Evolutionary conservation across 1,140 invertebrate species (phyloP).

Genomic region (Dendroctonus valens): DNA sequence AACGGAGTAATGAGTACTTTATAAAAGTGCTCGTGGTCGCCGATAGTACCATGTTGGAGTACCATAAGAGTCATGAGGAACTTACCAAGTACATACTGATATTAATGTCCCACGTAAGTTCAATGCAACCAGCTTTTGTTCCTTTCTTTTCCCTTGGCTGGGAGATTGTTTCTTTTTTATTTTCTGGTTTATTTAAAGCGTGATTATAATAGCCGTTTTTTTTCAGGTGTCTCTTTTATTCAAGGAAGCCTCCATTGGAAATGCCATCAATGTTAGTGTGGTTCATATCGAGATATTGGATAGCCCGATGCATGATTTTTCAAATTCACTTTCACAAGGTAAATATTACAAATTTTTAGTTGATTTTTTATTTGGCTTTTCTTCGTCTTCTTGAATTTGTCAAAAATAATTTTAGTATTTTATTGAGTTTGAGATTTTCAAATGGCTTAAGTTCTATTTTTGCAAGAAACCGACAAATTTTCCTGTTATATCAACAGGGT

Average conservation of each 20-base stretch:
- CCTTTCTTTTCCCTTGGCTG: background rate
- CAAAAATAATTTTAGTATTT: too few species aligned
- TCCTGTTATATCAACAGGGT: background rate
- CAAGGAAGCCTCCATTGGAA: constrained; percentile 77
- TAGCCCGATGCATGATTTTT: constrained; percentile 46
- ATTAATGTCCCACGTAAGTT: constrained; percentile 74
- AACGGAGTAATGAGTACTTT: constrained; percentile 57
- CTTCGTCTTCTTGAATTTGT: too few species aligned
- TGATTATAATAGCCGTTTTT: background rate
- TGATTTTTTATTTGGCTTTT: too few species aligned
- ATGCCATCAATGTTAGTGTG: constrained; percentile 74
- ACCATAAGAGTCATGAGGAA: constrained; percentile 58
- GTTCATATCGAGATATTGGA: constrained; percentile 65
- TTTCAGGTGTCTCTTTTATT: constrained; percentile 72
- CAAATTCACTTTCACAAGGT: constrained; percentile 39
- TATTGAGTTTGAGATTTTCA: too few species aligned
- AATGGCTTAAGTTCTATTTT: too few species aligned
- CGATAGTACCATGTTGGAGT: constrained; percentile 73
- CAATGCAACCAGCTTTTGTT: background rate
- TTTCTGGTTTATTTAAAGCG: background rate
- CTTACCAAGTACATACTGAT: constrained; percentile 73
- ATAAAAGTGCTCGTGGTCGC: constrained; percentile 80
- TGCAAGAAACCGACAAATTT: too few species aligned
- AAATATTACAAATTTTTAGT: background rate
- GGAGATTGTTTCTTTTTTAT: background rate